Base-by-base conservation (phyloP, 2,888 invertebrate species). In the Drosophila phalerata region DNA sequence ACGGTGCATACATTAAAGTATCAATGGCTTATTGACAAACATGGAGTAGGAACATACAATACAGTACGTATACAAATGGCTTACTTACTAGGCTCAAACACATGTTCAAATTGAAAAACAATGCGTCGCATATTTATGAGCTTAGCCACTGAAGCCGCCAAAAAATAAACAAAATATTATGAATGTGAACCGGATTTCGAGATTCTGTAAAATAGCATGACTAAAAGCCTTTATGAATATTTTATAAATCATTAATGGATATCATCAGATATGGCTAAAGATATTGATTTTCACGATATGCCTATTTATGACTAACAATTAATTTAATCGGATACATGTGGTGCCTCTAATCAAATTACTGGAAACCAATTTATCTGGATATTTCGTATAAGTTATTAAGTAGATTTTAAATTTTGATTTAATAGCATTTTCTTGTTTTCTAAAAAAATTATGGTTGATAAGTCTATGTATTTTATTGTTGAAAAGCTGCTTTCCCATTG, bases 31-130 rank as follows among this genome's bases (percentile, higher is more conserved):
- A 85, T 60, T 58, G 73, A 51, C 52, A 64, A 64, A 64, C 45
- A 22, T 22, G 53, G 8, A 43, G 25, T 52, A 52, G 61, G 34
- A 52, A 17, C 47, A 8, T 40, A 19, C 69, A 56, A 43, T 43
- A 55, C 43, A 32, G 43, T 43, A 6, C 34, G 43, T 69, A 40
- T 45, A 57, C 58, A 55, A 61, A 61, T 38, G 42, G 75, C 63
- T 49, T 73, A 69, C 63, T 38, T 55, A 42, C 53, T 56, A 34
- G 48, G 52, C 37, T 51, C 67, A 55, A 60, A 75, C 65, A 83
- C 60, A 70, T 88, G 64, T 79, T 76, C 56, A 80, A 82, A 87
- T 82, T 85, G 82, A 87, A 87, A 82, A 73, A 60, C 70, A 80
- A 72, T 68, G 73, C 84, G 40, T 40, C 52, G 52, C 51, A 68